These are phyloP conservation scores for Torymus aiolomorphi DNA, from an alignment of 2,888 invertebrate species.

Conservation along the genomic window DNA sequence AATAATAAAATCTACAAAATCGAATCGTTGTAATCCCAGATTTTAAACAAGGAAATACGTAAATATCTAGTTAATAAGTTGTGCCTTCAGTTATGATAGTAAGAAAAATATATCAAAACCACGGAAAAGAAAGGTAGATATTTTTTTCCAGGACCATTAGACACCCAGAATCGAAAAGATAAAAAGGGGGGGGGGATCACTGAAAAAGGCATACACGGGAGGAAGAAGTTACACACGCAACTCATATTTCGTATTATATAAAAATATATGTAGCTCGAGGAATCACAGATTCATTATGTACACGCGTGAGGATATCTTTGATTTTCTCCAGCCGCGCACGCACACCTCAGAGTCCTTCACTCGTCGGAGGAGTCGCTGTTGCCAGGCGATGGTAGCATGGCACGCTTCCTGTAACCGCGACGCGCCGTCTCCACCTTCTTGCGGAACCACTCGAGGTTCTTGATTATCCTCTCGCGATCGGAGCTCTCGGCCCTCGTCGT, in stretches of 20 bases:
- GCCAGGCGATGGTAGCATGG: constrained; percentile 29
- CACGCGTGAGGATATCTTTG: constrained; percentile 57
- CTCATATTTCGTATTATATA: constrained; percentile 60
- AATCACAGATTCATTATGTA: constrained; percentile 72
- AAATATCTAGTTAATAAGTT: too few relatives aligned
- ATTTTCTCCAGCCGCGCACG: background rate
- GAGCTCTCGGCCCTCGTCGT: constrained; percentile 63
- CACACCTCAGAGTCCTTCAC: constrained; percentile 33
- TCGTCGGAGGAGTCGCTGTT: constrained; percentile 70
- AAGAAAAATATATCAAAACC: too few relatives aligned
- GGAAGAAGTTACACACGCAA: constrained; percentile 58
- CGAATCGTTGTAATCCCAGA: too few relatives aligned
- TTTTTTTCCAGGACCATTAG: constrained; percentile 5
- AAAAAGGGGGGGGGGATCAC: constrained; percentile 8
- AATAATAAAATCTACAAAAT: too few relatives aligned
- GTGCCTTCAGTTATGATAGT: too few relatives aligned
- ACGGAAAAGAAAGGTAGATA: background rate
- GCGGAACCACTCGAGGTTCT: constrained; percentile 67
- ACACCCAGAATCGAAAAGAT: constrained; percentile 13
- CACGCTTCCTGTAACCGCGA: constrained; percentile 56
- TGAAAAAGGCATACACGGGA: constrained; percentile 43
- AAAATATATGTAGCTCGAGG: constrained; percentile 70
- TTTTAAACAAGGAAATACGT: too few relatives aligned
- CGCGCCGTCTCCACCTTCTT: constrained; percentile 70
- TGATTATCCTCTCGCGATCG: constrained; percentile 66